Conservation (phyloP, 2,113 vertebrate species). For the Tachysurus vachellii region DNA sequence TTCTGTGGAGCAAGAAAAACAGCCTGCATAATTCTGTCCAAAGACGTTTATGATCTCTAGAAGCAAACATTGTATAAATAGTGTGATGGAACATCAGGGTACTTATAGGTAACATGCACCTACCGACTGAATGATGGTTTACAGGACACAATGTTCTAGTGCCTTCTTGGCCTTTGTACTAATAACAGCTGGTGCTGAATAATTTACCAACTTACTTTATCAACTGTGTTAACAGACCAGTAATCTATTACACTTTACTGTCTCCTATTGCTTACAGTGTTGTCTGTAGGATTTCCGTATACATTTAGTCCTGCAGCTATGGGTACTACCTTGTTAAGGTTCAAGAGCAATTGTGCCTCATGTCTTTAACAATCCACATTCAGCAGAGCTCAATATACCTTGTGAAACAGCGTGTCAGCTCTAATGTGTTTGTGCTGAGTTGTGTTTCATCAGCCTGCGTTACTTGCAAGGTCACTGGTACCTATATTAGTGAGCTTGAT, state of each 20-base stretch:
- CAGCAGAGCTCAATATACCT: background rate
- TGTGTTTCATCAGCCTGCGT: background rate
- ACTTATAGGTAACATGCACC: background rate
- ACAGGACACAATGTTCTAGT: background rate
- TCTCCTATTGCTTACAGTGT: background rate
- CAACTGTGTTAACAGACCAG: background rate
- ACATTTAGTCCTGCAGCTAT: background rate
- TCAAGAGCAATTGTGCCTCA: background rate
- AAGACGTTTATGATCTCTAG: background rate
- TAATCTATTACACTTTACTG: background rate
- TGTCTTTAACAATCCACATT: background rate
- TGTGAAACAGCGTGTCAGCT: background rate
- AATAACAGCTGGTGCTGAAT: background rate
- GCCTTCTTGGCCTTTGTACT: background rate
- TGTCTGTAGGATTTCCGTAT: background rate
- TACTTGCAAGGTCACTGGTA: background rate
- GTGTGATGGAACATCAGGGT: background rate
- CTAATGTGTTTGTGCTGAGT: background rate
- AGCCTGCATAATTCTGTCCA: background rate
- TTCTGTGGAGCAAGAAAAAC: background rate
- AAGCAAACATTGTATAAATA: background rate
- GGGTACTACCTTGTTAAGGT: background rate
- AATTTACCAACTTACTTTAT: background rate
- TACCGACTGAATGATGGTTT: background rate
- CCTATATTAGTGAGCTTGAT: background rate